phyloP scores from a whole-genome alignment of 2,113 vertebrate genomes.

The Platysternon megacephalum region DNA sequence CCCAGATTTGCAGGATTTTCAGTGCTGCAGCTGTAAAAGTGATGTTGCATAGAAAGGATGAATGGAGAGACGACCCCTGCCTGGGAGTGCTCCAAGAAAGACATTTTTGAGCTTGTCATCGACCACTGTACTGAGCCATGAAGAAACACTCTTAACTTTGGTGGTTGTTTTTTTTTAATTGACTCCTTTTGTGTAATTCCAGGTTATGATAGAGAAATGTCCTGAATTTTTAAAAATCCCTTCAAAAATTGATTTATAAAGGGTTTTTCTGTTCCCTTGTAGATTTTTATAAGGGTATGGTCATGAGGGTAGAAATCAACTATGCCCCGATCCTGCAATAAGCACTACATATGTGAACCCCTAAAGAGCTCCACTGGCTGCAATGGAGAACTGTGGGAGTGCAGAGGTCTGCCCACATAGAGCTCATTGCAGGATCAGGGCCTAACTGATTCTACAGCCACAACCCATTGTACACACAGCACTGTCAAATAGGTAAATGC shows the following conservation, averaged over 20 bases:
- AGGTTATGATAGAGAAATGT: background rate
- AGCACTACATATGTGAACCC: background rate
- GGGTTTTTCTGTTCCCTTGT: background rate
- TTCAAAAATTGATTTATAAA: background rate
- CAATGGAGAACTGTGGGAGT: background rate
- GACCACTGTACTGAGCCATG: background rate
- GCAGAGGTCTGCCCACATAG: background rate
- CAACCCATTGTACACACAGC: background rate
- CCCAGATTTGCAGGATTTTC: background rate
- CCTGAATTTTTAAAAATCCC: background rate
- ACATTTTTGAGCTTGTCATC: constrained; percentile 28
- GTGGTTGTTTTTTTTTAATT: background rate
- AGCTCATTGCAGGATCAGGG: background rate
- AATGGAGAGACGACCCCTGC: constrained; percentile 57
- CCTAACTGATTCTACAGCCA: background rate
- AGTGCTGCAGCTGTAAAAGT: constrained; percentile 18
- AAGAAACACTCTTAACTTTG: constrained; percentile 52
- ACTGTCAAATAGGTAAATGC: background rate
- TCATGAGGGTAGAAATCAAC: fast-evolving
- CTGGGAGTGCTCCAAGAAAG: constrained; percentile 37
- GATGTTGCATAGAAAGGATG: constrained; percentile 10
- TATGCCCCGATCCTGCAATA: background rate
- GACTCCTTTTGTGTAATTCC: constrained; percentile 50
- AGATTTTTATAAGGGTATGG: background rate
- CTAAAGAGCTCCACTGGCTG: background rate